Evolutionary conservation across 2,113 vertebrate genomes (phyloP), one percentile per base, ranked within the genome.

Genomic region (Monopterus albus): DNA sequence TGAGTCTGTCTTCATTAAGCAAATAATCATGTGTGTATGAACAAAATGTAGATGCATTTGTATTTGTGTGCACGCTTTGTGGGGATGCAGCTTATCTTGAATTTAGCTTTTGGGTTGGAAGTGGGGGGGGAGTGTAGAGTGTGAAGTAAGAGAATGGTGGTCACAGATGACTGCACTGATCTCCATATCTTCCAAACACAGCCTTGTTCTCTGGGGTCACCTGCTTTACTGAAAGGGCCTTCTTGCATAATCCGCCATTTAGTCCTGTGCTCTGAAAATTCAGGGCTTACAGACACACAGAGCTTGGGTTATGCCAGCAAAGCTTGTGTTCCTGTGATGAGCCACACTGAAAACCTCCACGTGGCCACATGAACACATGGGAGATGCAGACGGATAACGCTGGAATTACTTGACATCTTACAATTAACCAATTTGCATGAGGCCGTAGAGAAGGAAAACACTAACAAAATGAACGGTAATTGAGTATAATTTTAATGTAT

Each of bases 101-200:
- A 56, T 50, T 28, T 6, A 38, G 35, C 59, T 9, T 13, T 45
- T 49, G 6, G 36, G 26, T 46, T 17, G 52, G 40, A 67, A 59
- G 20, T 31, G 18, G 15, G 35, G 15, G 35, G 55, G 43, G 65
- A 33, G 52, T 26, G 51, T 20, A 31, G 39, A 43, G 57, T 52
- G 50, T 28, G 59, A 59, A 79, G 51, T 68, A 45, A 26, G 47
- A 60, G 71, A 43, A 61, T 55, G 82, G 53, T 47, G 25, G 86
- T 84, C 79, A 80, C 75, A 84, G 87, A 82, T 88, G 87, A 87
- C 79, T 83, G 78, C 65, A 6, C 88, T 88, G 88, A 91, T 90
- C 89, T 91, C 78, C 84, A 74, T 92, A 92, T 92, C 91, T 90
- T 70, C 62, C 69, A 38, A 77, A 75, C 63, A 65, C 88, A 91